Evolutionary conservation across 2,797 vertebrate genomes (phyloP).

Genomic region (Acestrorhynchus altus): DNA sequence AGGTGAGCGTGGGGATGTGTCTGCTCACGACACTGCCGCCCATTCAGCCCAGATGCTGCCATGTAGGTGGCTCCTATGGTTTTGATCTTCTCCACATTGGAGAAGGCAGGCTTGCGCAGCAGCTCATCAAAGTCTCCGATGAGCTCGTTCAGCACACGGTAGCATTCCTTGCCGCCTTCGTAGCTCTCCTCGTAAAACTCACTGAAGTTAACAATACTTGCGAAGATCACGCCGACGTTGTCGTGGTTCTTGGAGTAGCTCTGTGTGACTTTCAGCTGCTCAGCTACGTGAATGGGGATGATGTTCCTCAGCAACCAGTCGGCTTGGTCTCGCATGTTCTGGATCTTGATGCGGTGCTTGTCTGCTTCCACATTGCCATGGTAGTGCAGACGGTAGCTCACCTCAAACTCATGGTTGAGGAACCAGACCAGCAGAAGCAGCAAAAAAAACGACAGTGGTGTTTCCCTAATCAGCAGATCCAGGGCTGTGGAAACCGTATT

Average conservation of each 20-base stretch:
- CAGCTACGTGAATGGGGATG: constrained; percentile 96
- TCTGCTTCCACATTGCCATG: constrained; percentile 95
- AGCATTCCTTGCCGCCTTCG: constrained; percentile 97
- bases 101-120: constrained; percentile 86
- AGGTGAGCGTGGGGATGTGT: constrained; percentile 86
- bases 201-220: constrained; percentile 97
- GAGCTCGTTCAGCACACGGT: constrained; percentile 94
- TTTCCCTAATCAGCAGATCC: constrained; percentile 84
- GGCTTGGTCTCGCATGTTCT: constrained; percentile 95
- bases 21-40: constrained; percentile 81
- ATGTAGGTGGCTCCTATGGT: constrained; percentile 99
- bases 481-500: constrained; percentile 60
- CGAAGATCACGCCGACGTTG: constrained; percentile 94
- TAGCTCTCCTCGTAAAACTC: constrained; percentile 99
- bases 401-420: constrained; percentile 96
- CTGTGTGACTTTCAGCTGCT: constrained; percentile 97
- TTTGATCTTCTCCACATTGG: constrained; percentile 97
- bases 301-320: constrained; percentile 97
- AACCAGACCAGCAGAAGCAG: constrained; percentile 97
- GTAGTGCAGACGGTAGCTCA: constrained; percentile 98
- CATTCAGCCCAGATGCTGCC: constrained; percentile 93
- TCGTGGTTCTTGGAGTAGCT: constrained; percentile 99
- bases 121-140: constrained; percentile 98
- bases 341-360: constrained; percentile 95
- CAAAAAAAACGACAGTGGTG: constrained; percentile 88